These are phyloP conservation scores for Eurytoma californica DNA, from an alignment of 2,888 invertebrate genomes.

Conservation along the genomic window DNA sequence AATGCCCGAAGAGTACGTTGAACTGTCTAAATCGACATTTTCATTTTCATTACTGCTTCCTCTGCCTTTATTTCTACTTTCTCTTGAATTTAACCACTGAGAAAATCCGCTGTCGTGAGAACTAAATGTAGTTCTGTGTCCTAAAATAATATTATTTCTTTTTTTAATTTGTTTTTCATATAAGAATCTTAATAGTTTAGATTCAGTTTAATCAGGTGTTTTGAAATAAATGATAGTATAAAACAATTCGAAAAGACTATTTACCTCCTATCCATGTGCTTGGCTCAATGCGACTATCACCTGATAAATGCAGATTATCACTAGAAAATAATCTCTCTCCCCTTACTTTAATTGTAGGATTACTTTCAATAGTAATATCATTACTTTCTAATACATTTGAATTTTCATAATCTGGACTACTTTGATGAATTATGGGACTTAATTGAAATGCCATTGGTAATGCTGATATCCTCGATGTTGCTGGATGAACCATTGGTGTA, in stretches of 20 bases:
- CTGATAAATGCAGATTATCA: slow-evolving; percentile 71
- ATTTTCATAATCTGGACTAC: slow-evolving; percentile 62
- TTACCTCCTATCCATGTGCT: slow-evolving; percentile 82
- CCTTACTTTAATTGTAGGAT: slow-evolving; percentile 47
- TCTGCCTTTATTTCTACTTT: slow-evolving; percentile 53
- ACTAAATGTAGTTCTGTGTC: slow-evolving; percentile 47
- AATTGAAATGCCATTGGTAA: slow-evolving; percentile 71
- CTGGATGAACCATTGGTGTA: slow-evolving; percentile 71
- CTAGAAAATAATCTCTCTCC: slow-evolving; percentile 73
- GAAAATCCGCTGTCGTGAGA: slow-evolving; percentile 70
- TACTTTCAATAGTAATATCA: slow-evolving; percentile 47
- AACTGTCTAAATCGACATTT: slow-evolving; percentile 60
- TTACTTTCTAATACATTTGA: slow-evolving; percentile 59
- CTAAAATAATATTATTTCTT: slow-evolving; percentile 8
- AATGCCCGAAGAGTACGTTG: slow-evolving; percentile 61
- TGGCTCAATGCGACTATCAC: slow-evolving; percentile 79
- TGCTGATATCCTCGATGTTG: slow-evolving; percentile 65
- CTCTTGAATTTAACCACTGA: slow-evolving; percentile 68
- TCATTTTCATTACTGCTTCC: slow-evolving; percentile 58
- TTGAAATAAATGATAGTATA: not conserved
- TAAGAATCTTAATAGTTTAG: not conserved
- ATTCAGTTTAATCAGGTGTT: no score
- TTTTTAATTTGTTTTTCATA: not conserved
- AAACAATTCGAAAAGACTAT: slow-evolving; percentile 57
- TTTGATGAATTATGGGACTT: slow-evolving; percentile 71